Conservation (phyloP, 2,797 vertebrate species). For the Mormyrus proboscirostris region DNA sequence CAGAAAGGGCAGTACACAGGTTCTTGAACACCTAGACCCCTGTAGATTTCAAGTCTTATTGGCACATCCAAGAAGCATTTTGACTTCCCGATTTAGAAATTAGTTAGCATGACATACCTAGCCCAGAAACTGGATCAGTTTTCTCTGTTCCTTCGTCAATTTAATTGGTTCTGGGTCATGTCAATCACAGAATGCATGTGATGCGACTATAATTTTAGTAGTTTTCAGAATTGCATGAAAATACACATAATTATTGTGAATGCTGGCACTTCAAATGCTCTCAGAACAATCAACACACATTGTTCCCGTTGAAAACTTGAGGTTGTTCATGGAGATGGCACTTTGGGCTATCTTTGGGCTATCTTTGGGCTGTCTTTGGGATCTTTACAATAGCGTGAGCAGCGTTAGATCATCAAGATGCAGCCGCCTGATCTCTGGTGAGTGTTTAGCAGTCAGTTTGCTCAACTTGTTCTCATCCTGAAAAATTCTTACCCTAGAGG, state of each 20-base stretch:
- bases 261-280: not conserved
- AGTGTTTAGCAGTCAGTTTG: not conserved
- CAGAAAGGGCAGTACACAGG: not conserved
- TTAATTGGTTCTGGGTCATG: not conserved
- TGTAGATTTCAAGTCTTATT: not conserved
- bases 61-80: not conserved
- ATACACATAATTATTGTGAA: not conserved
- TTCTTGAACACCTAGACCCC: not conserved
- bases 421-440: not conserved
- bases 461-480: not conserved
- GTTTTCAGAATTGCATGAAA: not conserved
- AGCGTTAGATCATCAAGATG: not conserved
- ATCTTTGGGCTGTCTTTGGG: not conserved
- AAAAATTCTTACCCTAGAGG: not conserved
- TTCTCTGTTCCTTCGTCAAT: not conserved
- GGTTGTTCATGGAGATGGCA: not conserved
- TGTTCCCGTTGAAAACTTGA: not conserved
- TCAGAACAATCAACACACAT: not conserved
- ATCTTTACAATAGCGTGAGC: not conserved
- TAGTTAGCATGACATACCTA: not conserved
- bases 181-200: not conserved
- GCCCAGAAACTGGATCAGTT: not conserved
- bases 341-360: not conserved
- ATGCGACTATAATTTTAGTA: not conserved
- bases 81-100: not conserved